Evolutionary conservation across 2,113 vertebrate genomes (phyloP), one percentile per base, ranked within the genome.

Genomic region (Heliornis fulica): DNA sequence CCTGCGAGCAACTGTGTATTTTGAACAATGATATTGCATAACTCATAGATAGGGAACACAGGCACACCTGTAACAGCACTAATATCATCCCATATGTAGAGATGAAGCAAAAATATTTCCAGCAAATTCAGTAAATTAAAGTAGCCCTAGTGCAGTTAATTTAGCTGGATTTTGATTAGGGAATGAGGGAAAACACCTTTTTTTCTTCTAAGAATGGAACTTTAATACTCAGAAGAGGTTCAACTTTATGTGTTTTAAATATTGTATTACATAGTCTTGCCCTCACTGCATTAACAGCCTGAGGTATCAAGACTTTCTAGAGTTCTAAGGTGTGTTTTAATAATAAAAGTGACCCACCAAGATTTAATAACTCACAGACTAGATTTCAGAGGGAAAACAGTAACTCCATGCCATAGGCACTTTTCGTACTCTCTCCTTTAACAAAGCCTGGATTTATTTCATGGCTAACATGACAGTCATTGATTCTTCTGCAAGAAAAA

Each of bases 401-500:
- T 66, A 84, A 70, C 56, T 78, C 29, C 19, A 50, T 60, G 83
- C 72, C 68, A 15, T 31, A 83, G 64, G 56, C 31, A 70, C 4
- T 84, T 89, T 92, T 81, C 51, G n/a, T 70, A 60, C 11, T 48
- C 23, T 41, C 34, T 86, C 40, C 51, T 48, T 51, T 63, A 83
- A 54, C 34, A 78, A 63, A 18, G 4, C 22, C 38, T 71, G 32
- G 11, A 15, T 89, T 90, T 93, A 69, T 85, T 84, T 66, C 34
- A 68, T 26, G 23, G 20, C 14, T 84, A 78, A 66, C 23, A 25
- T 36, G 71, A 86, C 63, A 92, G 59, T 54, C 18, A 63, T 18
- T 64, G 51, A 90, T 70, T 86, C 20, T 78, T 75, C 69, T 78
- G 41, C 18, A 89, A 80, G 46, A 86, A 92, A 86, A 89, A 53